Evolutionary conservation across 2,888 invertebrate species (phyloP).

Genomic region (Lucinisca nassula): DNA sequence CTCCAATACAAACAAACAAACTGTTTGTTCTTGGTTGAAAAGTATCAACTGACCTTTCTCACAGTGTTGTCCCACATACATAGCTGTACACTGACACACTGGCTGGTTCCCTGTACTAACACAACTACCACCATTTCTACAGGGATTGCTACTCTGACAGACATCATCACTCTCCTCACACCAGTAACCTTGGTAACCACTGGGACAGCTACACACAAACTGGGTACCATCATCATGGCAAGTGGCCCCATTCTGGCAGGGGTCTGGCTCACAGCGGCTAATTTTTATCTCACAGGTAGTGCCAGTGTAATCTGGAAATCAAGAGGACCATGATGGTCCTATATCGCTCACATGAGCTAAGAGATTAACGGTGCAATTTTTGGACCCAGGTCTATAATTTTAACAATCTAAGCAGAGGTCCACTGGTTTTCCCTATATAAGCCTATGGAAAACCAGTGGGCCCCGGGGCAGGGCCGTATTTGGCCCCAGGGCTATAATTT

Average conservation of each 20-base stretch:
- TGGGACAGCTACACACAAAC: constrained; percentile 74
- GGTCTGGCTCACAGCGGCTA: constrained; percentile 67
- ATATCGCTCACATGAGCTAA: no score
- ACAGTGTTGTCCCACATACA: constrained; percentile 79
- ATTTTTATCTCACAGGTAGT: constrained; percentile 61
- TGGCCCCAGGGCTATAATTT: no score
- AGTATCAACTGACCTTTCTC: constrained; percentile 82
- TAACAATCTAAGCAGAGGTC: no score
- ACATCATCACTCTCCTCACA: constrained; percentile 72
- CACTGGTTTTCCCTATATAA: no score
- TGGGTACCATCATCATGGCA: constrained; percentile 68
- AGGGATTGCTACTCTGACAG: constrained; percentile 70
- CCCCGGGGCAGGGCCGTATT: no score
- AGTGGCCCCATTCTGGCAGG: constrained; percentile 77
- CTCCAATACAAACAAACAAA: no score
- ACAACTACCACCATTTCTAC: constrained; percentile 82
- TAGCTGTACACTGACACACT: constrained; percentile 76
- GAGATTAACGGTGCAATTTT: no score
- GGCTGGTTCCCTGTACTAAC: constrained; percentile 55
- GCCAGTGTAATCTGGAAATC: constrained; percentile 73
- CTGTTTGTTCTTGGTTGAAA: no score
- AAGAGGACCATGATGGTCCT: no score
- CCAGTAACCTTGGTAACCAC: constrained; percentile 73
- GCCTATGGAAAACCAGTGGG: no score
- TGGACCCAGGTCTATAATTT: no score